A percentile compares a stretch with the other conserved stretches of the same genome.
Conservation (phyloP, 2,113 vertebrate species). For the Phyllostomus discolor region DNA sequence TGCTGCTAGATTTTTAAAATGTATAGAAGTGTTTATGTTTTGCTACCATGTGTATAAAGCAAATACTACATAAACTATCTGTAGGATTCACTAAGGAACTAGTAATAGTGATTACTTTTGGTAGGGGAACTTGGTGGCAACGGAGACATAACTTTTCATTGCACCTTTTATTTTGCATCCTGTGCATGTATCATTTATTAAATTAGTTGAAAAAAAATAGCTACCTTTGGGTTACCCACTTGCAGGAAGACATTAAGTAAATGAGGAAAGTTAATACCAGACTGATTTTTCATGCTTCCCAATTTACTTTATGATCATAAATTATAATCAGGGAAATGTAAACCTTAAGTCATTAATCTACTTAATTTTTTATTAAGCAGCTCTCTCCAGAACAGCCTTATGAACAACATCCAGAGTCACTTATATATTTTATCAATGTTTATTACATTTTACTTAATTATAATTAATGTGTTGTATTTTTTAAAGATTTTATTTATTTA, state of each 20-base stretch:
- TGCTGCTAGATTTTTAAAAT: background rate
- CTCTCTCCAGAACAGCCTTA: background rate
- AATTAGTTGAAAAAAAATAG: background rate
- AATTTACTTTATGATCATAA: background rate
- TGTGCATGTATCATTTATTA: background rate
- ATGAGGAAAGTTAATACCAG: background rate
- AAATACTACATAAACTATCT: background rate
- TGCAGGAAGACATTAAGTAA: background rate
- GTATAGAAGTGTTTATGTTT: background rate
- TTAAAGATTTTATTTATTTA: no score
- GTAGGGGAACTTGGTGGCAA: background rate
- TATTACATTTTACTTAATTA: constrained; percentile 3
- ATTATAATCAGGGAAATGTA: background rate
- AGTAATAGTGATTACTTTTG: background rate
- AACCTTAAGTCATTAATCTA: background rate
- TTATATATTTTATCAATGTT: background rate
- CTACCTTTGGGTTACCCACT: background rate
- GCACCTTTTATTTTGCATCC: background rate
- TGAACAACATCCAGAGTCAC: background rate
- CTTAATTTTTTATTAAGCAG: background rate
- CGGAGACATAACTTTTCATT: background rate
- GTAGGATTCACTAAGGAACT: background rate
- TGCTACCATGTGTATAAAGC: background rate
- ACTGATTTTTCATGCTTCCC: background rate
- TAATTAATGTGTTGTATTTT: background rate